Evolutionary conservation across 2,113 vertebrate species (phyloP).

Genomic region (Arothron firmamentum): DNA sequence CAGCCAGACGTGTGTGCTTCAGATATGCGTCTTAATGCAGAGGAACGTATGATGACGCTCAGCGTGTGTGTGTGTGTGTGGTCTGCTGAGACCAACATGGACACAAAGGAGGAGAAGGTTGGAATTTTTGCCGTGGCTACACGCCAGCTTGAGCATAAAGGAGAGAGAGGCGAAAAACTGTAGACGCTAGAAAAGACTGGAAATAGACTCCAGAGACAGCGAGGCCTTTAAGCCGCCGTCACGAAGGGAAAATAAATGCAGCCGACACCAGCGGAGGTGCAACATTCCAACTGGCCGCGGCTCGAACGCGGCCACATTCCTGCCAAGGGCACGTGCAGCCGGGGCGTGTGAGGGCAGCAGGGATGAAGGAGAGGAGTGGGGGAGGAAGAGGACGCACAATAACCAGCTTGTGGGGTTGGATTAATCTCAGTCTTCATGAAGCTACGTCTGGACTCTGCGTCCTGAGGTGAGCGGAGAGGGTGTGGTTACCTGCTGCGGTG

Average conservation of each 20-base stretch:
- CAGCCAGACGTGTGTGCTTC: background rate
- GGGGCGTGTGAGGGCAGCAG: slow-evolving; percentile 41
- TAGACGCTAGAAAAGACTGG: slow-evolving; percentile 13
- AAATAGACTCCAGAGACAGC: slow-evolving; percentile 20
- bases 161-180: background rate
- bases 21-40: background rate
- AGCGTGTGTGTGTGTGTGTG: slow-evolving; percentile 42
- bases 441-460: too few relatives aligned
- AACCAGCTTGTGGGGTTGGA: too few relatives aligned
- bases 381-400: background rate
- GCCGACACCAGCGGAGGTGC: slow-evolving; percentile 58
- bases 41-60: background rate
- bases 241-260: background rate
- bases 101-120: slow-evolving; percentile 30
- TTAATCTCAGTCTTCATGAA: too few relatives aligned
- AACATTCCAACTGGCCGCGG: slow-evolving; percentile 66
- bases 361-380: background rate
- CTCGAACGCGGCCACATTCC: slow-evolving; percentile 57
- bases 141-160: slow-evolving; percentile 23
- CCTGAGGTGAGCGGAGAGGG: background rate
- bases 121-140: slow-evolving; percentile 31
- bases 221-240: slow-evolving; percentile 33
- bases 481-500: slow-evolving; percentile 90
- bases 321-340: slow-evolving; percentile 58
- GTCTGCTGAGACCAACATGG: slow-evolving; percentile 57